A percentile compares a stretch with the other conserved stretches of the same genome.
phyloP scores from a whole-genome alignment of 64 coral and sea anemone species.

The Pachyseris speciosa region DNA sequence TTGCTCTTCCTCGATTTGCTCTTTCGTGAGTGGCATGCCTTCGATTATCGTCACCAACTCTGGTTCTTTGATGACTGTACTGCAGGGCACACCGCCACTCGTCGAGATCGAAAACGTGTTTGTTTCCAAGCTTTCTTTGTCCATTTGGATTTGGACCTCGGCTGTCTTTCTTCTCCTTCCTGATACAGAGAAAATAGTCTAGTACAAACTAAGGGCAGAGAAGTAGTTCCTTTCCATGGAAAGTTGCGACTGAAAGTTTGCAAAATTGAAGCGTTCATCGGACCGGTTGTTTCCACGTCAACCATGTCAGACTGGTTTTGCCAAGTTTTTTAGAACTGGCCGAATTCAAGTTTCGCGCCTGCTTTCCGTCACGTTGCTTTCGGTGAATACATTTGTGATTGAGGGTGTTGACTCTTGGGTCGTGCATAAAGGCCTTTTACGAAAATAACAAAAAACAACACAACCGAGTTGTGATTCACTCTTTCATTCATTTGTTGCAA shows the following conservation, averaged over 20 bases:
- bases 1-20: slow-evolving; percentile 74
- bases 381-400: neutral
- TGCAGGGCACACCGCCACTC: neutral
- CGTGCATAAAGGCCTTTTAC: neutral
- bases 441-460: neutral
- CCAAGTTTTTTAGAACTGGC: neutral
- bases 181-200: neutral
- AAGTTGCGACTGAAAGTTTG: neutral
- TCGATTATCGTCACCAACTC: slow-evolving; percentile 70
- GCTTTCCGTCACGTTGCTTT: neutral
- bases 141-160: neutral
- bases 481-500: too few species aligned
- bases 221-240: neutral
- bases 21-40: slow-evolving; percentile 54
- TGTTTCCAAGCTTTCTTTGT: slow-evolving; percentile 13
- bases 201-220: neutral
- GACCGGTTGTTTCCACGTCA: neutral
- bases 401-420: neutral
- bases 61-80: slow-evolving; percentile 56
- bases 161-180: neutral
- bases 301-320: slow-evolving; percentile 46
- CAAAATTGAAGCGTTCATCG: neutral
- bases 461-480: neutral
- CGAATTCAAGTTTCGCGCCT: slow-evolving; percentile 33
- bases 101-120: neutral